Evolutionary conservation across 2,113 vertebrate species (phyloP).

Genomic region (Ancistrus triradiatus): DNA sequence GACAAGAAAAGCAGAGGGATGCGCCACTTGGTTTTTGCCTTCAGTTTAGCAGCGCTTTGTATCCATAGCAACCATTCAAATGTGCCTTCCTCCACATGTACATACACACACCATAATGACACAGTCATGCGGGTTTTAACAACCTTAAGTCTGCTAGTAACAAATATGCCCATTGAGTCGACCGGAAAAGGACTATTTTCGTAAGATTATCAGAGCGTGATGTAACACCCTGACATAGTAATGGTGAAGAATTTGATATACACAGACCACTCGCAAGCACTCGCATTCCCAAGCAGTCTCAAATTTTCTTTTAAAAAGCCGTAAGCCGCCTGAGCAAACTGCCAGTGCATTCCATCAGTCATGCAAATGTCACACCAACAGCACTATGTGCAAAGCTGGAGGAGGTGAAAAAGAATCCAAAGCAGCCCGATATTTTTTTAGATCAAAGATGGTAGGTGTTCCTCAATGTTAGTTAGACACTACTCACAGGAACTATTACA

Average conservation of each 20-base stretch:
- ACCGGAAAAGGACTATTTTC: constrained; percentile 3
- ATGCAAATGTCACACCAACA: no score
- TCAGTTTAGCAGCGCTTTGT: constrained; percentile 61
- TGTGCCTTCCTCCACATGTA: constrained; percentile 56
- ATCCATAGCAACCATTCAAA: constrained; percentile 75
- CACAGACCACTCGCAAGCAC: neutral
- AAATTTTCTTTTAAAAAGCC: no score
- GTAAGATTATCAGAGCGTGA: neutral
- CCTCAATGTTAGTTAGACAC: no score
- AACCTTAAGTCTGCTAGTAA: constrained; percentile 24
- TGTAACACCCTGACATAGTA: neutral
- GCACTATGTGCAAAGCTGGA: no score
- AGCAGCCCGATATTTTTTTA: no score
- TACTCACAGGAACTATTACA: no score
- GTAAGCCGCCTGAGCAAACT: no score
- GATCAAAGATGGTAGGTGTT: no score
- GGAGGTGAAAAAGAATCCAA: no score
- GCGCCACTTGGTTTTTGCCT: constrained; percentile 47
- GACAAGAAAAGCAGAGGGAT: constrained; percentile 46
- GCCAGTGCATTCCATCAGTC: no score
- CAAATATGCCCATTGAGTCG: constrained; percentile 12
- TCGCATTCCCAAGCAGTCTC: neutral
- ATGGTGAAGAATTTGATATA: neutral
- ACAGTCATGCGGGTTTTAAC: constrained; percentile 28
- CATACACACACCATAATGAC: constrained; percentile 35